Percentiles rank a stretch among this genome's conserved stretches.
Evolutionary conservation across 2,888 invertebrate genomes (phyloP).

Genomic region (Homarus gammarus): DNA sequence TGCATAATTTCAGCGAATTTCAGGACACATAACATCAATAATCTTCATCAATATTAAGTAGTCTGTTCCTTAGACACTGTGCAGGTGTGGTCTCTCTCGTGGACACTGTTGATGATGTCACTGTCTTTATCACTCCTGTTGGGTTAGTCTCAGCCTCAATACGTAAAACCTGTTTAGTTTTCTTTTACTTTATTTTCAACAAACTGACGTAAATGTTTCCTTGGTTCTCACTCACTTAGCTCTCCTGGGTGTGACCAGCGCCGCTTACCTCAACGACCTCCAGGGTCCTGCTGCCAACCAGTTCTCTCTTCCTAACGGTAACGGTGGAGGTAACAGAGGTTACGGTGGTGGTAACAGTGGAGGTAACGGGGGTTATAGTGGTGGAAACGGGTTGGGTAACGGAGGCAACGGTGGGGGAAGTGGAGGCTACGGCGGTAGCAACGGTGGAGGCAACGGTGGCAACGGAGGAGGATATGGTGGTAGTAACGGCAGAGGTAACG

Average conservation of each 20-base stretch:
- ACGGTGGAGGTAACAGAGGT: no score
- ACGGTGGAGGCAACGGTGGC: not conserved
- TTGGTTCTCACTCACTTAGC: not conserved
- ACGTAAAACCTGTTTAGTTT: no score
- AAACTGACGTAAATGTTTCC: no score
- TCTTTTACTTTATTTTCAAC: no score
- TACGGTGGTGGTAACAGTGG: not conserved
- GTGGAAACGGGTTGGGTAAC: not conserved
- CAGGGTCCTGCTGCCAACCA: slow-evolving; percentile 5
- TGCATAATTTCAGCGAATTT: no score
- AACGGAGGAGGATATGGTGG: not conserved
- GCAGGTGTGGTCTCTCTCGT: no score
- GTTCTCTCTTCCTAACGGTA: not conserved
- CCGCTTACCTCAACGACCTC: slow-evolving; percentile 30
- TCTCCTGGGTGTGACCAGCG: slow-evolving; percentile 24
- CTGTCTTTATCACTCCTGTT: no score
- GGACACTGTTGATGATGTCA: no score
- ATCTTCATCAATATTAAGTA: no score
- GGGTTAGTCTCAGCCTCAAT: no score
- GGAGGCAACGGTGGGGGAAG: not conserved
- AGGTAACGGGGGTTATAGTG: not conserved
- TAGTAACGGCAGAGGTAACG: not conserved
- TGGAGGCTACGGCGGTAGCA: not conserved
- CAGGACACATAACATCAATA: no score
- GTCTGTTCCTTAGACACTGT: no score